These are phyloP conservation scores for Elysia chlorotica DNA, from an alignment of 1,140 invertebrate genomes.

Conservation along the genomic window DNA sequence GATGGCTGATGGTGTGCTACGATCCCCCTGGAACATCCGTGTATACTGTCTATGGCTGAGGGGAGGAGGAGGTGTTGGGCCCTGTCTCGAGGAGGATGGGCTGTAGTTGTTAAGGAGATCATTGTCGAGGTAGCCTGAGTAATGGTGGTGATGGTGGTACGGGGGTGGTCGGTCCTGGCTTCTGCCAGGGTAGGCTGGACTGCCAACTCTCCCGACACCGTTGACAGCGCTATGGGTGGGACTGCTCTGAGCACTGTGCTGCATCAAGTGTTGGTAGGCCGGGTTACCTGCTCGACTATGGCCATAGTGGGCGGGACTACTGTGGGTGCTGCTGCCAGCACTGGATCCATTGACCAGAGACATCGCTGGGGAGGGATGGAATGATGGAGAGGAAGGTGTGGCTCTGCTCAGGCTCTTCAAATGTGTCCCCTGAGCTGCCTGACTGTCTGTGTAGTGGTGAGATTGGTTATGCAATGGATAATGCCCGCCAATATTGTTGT, in stretches of 20 bases:
- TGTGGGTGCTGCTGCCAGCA: neutral
- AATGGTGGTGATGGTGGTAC: too few relatives aligned
- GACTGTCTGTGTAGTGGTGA: neutral
- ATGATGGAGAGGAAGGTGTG: neutral
- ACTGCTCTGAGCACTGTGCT: slow-evolving; percentile 8
- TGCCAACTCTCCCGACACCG: neutral
- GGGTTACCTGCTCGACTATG: neutral
- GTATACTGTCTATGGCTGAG: too few relatives aligned
- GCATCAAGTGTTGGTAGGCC: slow-evolving; percentile 12
- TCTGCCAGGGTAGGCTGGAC: neutral
- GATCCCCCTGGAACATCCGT: too few relatives aligned
- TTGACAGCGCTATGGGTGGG: neutral
- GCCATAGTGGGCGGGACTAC: neutral
- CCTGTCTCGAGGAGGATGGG: too few relatives aligned
- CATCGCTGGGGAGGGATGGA: neutral
- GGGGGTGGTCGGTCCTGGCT: neutral
- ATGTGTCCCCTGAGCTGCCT: neutral
- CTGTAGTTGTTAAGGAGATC: too few relatives aligned
- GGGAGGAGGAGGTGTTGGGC: too few relatives aligned
- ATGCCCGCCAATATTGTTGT: too few relatives aligned
- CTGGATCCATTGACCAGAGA: neutral
- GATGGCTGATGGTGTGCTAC: too few relatives aligned
- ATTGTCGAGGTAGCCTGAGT: too few relatives aligned
- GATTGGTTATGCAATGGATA: too few relatives aligned
- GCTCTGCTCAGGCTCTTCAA: neutral